Evolutionary conservation across 2,888 invertebrate species (phyloP), one percentile per base, ranked within the genome.

Genomic region (Hymenopus coronatus): DNA sequence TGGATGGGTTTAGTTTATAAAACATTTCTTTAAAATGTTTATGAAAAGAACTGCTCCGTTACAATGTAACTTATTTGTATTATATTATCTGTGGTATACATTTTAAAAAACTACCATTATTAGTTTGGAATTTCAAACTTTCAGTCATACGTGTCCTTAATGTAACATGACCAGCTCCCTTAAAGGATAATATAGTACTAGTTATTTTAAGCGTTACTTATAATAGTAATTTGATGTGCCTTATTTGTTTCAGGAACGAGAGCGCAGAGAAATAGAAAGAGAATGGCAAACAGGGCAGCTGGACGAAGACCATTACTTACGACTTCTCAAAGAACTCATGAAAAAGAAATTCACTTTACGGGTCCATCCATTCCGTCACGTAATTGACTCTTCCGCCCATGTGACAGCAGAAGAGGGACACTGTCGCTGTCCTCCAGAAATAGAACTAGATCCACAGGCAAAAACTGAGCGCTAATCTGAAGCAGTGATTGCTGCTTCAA

Each of bases 231-330:
- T 12, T 83, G 28, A 27, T 28, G 3, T 15, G 28, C 84, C 8
- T 87, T 40, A 0, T 3, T 27, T 83, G 81, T 88, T 88, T 9
- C 46, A 90, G 88, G 87, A 88, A 84, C 88, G 90, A n/a, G 90
- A 91, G 88, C 88, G 88, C 82, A 91, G 91, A 84, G 91, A 91
- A 86, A 89, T 90, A 82, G 91, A 91, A 84, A 86, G 90, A 81
- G 88, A 90, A 86, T 89, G 90, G 90, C 90, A 91, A 88, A 89
- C 91, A 82, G 90, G 89, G 54, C 88, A 89, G 82, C 89, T 91
- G 88, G 91, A 91, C 85, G 91, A 91, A 54, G 91, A 91, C 30
- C 82, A 83, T 30, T 88, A 89, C 30, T 20, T 33, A 46, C 87
- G 88, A 14, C 84, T 88, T 6, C 83, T 90, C 15, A 82, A 89